phyloP scores from a whole-genome alignment of 2,888 invertebrate genomes.

The Linyphia triangularis region DNA sequence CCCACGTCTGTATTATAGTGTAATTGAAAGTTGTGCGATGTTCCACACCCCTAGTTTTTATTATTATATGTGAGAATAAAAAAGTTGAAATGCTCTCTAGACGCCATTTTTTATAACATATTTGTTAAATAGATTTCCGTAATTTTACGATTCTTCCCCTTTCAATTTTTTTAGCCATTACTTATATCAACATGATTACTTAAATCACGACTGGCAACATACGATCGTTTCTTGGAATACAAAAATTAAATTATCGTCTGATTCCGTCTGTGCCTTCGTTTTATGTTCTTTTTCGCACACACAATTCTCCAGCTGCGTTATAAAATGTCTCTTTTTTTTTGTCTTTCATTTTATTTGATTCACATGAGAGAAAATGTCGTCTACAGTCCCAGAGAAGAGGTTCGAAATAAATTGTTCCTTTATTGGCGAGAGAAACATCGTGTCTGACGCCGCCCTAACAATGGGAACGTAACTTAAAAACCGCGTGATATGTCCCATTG shows the following conservation, averaged over 20 bases:
- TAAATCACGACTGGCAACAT: neutral
- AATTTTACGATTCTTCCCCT: too few relatives aligned
- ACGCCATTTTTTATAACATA: too few relatives aligned
- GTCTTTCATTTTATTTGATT: neutral
- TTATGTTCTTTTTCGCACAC: neutral
- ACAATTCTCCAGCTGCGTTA: neutral
- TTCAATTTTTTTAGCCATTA: too few relatives aligned
- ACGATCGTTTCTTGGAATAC: neutral
- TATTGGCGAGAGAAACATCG: neutral
- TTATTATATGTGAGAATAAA: too few relatives aligned
- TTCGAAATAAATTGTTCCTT: neutral
- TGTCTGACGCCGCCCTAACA: neutral
- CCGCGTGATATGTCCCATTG: neutral
- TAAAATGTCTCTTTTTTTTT: neutral
- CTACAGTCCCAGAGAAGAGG: neutral
- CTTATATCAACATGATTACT: too few relatives aligned
- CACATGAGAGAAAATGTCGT: neutral
- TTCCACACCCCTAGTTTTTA: too few relatives aligned
- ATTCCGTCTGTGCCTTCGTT: neutral
- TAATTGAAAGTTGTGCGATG: too few relatives aligned
- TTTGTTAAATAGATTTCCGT: too few relatives aligned
- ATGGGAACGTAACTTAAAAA: constrained; percentile 18
- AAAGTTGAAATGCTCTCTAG: too few relatives aligned
- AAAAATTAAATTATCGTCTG: neutral
- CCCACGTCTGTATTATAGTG: too few relatives aligned